A percentile compares a stretch with the other conserved stretches of the same genome.
Evolutionary conservation across 2,888 invertebrate species (phyloP).

Genomic region (Drosophila neonasuta): DNA sequence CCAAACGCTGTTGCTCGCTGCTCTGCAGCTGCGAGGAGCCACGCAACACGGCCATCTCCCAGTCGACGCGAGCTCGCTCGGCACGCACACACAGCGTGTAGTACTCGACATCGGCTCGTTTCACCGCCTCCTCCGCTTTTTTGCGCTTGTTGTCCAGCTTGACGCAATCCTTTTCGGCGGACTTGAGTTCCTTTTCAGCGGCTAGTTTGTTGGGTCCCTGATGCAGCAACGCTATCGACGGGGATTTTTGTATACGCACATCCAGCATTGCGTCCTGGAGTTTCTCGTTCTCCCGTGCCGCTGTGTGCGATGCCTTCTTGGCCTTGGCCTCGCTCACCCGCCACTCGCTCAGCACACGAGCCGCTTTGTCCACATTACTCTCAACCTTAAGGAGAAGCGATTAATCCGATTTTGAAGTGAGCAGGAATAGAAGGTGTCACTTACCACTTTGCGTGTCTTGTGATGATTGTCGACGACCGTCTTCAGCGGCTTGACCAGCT

Average conservation of each 20-base stretch:
- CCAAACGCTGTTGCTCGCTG: constrained; percentile 93
- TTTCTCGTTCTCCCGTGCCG: constrained; percentile 95
- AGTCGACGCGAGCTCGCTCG: constrained; percentile 94
- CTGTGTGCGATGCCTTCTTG: constrained; percentile 93
- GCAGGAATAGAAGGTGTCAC: constrained; percentile 27
- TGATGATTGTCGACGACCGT: constrained; percentile 87
- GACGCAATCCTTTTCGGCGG: constrained; percentile 86
- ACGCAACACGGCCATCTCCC: constrained; percentile 94
- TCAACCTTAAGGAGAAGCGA: constrained; percentile 85
- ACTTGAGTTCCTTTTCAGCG: constrained; percentile 82
- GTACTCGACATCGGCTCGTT: constrained; percentile 96
- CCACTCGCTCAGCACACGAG: constrained; percentile 91
- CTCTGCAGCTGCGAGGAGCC: constrained; percentile 93
- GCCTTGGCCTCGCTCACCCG: constrained; percentile 92
- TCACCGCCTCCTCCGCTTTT: constrained; percentile 94
- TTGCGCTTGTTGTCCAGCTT: constrained; percentile 94
- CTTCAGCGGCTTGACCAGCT: constrained; percentile 94
- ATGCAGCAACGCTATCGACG: constrained; percentile 81
- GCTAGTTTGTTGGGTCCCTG: constrained; percentile 80
- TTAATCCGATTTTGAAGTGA: neutral
- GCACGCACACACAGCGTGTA: constrained; percentile 95
- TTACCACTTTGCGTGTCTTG: constrained; percentile 87
- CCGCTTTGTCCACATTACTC: constrained; percentile 92
- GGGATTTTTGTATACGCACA: constrained; percentile 83
- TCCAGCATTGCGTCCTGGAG: constrained; percentile 90